phyloP scores from a whole-genome alignment of 2,888 invertebrate genomes.

The Lycocerus yunnanus region DNA sequence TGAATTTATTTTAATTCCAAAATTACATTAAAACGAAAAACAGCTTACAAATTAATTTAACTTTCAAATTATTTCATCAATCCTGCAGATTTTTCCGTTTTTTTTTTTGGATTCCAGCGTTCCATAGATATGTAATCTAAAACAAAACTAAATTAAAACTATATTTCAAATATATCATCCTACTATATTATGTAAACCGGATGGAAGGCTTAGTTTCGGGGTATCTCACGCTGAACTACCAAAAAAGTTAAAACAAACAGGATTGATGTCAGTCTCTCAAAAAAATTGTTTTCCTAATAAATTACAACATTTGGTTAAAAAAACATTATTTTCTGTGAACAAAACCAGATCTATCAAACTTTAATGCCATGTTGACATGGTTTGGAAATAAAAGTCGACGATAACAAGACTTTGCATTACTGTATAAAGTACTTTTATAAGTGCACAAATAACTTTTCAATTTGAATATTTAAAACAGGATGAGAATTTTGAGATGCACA shows the following conservation, averaged over 20 bases:
- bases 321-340: not conserved
- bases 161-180: too few relatives aligned
- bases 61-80: too few relatives aligned
- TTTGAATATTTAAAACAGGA: not conserved
- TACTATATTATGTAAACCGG: too few relatives aligned
- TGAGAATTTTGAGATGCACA: too few relatives aligned
- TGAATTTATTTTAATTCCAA: too few relatives aligned
- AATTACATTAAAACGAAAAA: too few relatives aligned
- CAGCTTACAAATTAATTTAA: too few relatives aligned
- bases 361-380: not conserved
- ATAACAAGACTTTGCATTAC: not conserved
- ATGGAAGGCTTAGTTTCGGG: too few relatives aligned
- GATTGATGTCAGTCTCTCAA: not conserved
- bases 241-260: not conserved
- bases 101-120: not conserved
- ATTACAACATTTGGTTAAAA: not conserved
- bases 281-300: not conserved
- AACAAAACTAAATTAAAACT: not conserved
- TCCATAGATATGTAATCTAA: not conserved
- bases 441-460: not conserved
- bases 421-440: not conserved
- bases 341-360: not conserved
- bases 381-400: not conserved
- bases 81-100: not conserved
- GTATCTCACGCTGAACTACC: not conserved